Evolutionary conservation across 2,113 vertebrate genomes (phyloP), one percentile per base, ranked within the genome.

Genomic region (Poeciliopsis prolifica): DNA sequence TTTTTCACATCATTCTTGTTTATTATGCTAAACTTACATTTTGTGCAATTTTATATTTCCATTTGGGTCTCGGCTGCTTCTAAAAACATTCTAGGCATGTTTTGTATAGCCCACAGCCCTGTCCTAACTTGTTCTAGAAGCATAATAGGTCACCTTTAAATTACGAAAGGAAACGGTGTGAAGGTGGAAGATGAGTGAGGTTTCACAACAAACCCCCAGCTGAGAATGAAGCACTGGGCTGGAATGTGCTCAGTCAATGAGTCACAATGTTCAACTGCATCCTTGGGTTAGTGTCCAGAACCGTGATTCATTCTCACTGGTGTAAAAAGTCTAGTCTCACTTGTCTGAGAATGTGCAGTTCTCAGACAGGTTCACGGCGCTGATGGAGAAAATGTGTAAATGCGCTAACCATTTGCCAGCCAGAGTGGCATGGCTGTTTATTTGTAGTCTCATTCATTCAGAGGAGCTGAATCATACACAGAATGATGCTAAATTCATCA

Each of bases 211-310:
- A 37, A 35, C 74, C 85, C 80, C 76, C 79, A 76, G 88, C 78
- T 19, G 79, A 88, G 86, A 74, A 75, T 58, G 73, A 61, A 24
- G 70, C 66, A 73, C 64, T 54, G 3, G 12, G 2, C 65, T 61
- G 88, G 84, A 92, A 86, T 90, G 75, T 74, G 78, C 82, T 85
- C 82, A 30, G 81, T 89, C 85, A 88, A 81, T 89, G 86, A 90
- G 84, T 93, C 84, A 90, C 81, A 29, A 30, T 44, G 79, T 71
- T 77, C 51, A 80, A 74, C 74, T 75, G 73, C 77, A 75, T 83
- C 83, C 75, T 81, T 75, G 71, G 67, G 29, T 26, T 79, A 68
- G 64, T 74, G 76, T 84, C 65, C 19, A 64, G 76, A 58, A n/a
- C 51, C 24, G 51, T 90, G 89, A 87, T 62, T 89, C 82, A 90